phyloP scores from a whole-genome alignment of 2,888 invertebrate genomes.

The Stramonita haemastoma region DNA sequence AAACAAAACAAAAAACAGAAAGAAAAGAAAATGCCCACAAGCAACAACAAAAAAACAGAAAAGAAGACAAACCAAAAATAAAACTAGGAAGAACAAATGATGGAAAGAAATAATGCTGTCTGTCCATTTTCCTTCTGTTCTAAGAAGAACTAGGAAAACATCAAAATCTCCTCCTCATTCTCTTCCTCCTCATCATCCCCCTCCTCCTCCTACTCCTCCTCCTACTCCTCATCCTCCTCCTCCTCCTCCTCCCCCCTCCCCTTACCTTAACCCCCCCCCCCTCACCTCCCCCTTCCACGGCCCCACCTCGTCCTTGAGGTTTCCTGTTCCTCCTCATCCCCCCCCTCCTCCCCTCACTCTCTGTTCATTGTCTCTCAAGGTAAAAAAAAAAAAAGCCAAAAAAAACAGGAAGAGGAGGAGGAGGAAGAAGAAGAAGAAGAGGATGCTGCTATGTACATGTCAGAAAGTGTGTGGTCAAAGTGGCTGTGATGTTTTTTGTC shows the following conservation, averaged over 20 bases:
- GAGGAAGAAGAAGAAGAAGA: neutral
- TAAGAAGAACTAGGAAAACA: no score
- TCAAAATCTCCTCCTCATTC: neutral
- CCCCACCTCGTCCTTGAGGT: neutral
- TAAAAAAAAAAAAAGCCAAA: neutral
- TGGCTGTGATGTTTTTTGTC: neutral
- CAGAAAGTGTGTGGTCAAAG: neutral
- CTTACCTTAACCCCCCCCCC: neutral
- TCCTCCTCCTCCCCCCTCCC: neutral
- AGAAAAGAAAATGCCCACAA: no score
- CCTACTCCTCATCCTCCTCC: neutral
- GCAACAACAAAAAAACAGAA: no score
- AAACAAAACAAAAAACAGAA: no score
- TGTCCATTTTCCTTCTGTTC: no score
- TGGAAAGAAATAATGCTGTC: no score
- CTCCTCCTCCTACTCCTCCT: neutral
- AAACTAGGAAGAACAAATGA: no score
- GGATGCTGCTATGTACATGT: neutral
- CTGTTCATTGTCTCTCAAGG: neutral
- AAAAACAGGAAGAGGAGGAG: neutral
- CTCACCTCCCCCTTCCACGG: neutral
- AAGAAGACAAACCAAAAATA: no score
- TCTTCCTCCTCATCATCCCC: neutral
- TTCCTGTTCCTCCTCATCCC: neutral
- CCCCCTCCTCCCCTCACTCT: neutral